Evolutionary conservation across 2,888 invertebrate genomes (phyloP).

Genomic region (Carpatolechia fugitivella): DNA sequence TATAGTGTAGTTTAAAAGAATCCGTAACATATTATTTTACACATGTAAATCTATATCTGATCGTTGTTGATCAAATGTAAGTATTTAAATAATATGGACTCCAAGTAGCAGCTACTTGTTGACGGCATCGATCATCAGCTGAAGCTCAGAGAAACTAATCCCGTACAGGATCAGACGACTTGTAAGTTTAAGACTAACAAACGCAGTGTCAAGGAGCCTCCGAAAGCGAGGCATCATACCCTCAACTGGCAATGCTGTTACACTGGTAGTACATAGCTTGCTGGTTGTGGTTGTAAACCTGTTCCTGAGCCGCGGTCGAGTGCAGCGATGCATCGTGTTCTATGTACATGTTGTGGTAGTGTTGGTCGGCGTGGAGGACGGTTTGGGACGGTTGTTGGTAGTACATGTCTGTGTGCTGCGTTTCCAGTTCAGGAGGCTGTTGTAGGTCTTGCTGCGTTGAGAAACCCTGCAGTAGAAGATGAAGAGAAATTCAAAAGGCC

Average conservation of each 20-base stretch:
- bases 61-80: no score
- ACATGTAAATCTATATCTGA: no score
- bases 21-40: no score
- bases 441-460: conserved; percentile 33
- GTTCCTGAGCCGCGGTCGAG: conserved; percentile 31
- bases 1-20: no score
- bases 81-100: no score
- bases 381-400: conserved; percentile 46
- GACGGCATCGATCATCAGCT: no score
- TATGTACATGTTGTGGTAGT: conserved; percentile 21
- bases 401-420: conserved; percentile 34
- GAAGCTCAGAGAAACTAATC: no score
- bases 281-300: conserved; percentile 28
- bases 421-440: conserved; percentile 35
- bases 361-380: conserved; percentile 15
- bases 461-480: conserved; percentile 24
- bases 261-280: conserved; percentile 49
- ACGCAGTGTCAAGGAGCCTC: conserved; percentile 27
- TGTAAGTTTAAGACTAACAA: not conserved
- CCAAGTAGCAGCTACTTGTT: no score
- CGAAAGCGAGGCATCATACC: conserved; percentile 22
- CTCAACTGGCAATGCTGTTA: conserved; percentile 55
- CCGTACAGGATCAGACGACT: no score
- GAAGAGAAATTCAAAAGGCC: no score
- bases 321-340: conserved; percentile 20